Base-by-base conservation (phyloP, 2,797 vertebrate genomes). In the Lithobates pipiens region DNA sequence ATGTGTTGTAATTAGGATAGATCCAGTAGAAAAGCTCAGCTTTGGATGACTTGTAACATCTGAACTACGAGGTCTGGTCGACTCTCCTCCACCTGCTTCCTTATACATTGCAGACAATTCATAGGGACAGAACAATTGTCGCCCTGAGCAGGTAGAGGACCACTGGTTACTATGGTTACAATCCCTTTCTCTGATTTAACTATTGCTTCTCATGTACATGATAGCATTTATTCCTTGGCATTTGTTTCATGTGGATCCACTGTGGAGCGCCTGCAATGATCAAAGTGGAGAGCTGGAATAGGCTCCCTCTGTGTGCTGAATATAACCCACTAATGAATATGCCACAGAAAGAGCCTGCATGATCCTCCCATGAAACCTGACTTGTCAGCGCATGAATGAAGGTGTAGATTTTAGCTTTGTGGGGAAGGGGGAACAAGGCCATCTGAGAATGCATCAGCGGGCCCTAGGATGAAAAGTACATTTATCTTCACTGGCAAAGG, bases 121-220 rank as follows among this genome's bases (percentile, higher is more conserved):
- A 76, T 44, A 69, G 76, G 85, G 70, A 87, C 85, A 87, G 69
- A 36, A 70, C 65, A 75, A 42, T 68, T 65, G 76, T 74, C 67
- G 76, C 69, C 72, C 68, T 15, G 39, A 83, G 80, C 80, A 67
- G 63, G 85, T 70, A 74, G 61, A 61, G 57, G 72, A 77, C 74
- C 73, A 27, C 79, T 68, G 29, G 85, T 87, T 87, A 75, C 85
- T 75, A 87, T 87, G 81, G 85, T 87, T 83, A 87, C 76, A 36
- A 42, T 75, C 61, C 42, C 75, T 68, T 54, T 67, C 57, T 78
- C 71, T 75, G 76, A 75, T 74, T 87, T 87, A 83, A 87, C 85
- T 82, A 83, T 83, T 87, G 21, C 70, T 39, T 84, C 68, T 78
- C 76, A 80, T 85, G 65, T 80, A 76, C 84, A 85, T 80, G 77